These are phyloP conservation scores for Odontothrips loti DNA, from an alignment of 2,888 invertebrate genomes.

Conservation along the genomic window DNA sequence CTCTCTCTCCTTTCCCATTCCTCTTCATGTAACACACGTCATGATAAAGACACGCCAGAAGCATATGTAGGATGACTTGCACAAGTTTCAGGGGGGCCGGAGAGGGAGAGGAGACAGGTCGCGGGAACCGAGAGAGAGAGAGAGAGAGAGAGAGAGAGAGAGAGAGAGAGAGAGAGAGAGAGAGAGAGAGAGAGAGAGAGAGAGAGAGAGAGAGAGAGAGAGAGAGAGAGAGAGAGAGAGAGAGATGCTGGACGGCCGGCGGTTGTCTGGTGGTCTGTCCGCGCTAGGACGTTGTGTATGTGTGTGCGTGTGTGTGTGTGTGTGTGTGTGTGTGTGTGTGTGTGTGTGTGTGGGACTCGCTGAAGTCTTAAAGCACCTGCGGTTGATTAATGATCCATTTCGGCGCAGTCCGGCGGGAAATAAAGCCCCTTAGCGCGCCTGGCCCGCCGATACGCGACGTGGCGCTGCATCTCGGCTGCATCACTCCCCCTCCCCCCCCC, in stretches of 20 bases:
- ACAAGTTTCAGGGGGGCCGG: not conserved
- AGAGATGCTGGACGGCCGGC: not conserved
- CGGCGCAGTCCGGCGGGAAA: constrained; percentile 3
- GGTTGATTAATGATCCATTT: constrained; percentile 8
- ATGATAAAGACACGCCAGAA: too few relatives aligned
- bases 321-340: not conserved
- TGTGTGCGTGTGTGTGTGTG: not conserved
- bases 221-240: not conserved
- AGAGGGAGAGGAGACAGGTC: not conserved
- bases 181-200: constrained; percentile 16
- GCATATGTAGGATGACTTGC: too few relatives aligned
- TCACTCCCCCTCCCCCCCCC: too few relatives aligned
- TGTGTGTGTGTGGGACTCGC: not conserved
- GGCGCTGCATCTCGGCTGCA: too few relatives aligned
- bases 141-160: constrained; percentile 19
- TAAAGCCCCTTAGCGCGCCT: not conserved
- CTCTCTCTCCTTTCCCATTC: too few relatives aligned
- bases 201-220: constrained; percentile 23
- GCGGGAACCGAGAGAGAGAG: too few relatives aligned
- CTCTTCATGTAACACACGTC: too few relatives aligned
- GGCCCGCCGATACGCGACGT: not conserved
- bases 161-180: constrained; percentile 7
- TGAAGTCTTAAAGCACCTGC: not conserved
- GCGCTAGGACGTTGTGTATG: not conserved
- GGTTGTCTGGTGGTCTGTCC: not conserved